Percentiles rank a stretch among this genome's conserved stretches.
These are phyloP conservation scores for Girardinus metallicus DNA, from an alignment of 2,797 vertebrate genomes.

Conservation along the genomic window DNA sequence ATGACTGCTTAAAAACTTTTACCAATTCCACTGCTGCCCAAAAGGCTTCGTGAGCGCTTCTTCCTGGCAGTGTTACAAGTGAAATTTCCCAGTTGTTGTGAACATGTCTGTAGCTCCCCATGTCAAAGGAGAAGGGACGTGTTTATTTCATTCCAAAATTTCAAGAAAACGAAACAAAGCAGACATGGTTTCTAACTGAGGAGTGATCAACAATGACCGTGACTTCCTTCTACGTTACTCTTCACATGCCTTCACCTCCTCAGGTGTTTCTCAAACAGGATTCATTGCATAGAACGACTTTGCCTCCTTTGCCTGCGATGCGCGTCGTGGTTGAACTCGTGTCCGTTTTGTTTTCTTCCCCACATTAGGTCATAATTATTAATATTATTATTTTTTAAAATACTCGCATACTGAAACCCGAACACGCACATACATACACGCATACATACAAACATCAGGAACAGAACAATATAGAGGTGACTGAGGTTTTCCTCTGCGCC, in stretches of 20 bases:
- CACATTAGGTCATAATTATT: constrained; percentile 65
- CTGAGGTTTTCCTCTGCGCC: constrained; percentile 69
- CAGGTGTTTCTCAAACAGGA: constrained; percentile 66
- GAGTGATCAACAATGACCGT: constrained; percentile 75
- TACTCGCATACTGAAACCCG: constrained; percentile 73
- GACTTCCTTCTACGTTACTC: constrained; percentile 42
- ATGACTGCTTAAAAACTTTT: not conserved
- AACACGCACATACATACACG: constrained; percentile 44
- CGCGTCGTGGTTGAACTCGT: constrained; percentile 57
- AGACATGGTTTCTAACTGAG: constrained; percentile 76
- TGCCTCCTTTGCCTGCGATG: constrained; percentile 78
- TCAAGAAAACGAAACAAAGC: constrained; percentile 72
- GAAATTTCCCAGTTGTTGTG: constrained; percentile 32
- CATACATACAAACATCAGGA: constrained; percentile 75
- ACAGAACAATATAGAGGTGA: constrained; percentile 82
- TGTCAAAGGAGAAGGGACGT: constrained; percentile 32
- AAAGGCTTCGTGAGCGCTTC: not conserved
- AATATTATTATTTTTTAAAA: constrained; percentile 30
- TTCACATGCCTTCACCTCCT: constrained; percentile 66
- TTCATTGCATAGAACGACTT: constrained; percentile 98
- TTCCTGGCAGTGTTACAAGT: not conserved
- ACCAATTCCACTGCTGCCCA: not conserved
- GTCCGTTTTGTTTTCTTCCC: constrained; percentile 53
- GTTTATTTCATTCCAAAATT: constrained; percentile 72
- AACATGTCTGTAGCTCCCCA: constrained; percentile 72